Conservation (phyloP, 1,140 invertebrate genomes). For the Eueides isabella region DNA sequence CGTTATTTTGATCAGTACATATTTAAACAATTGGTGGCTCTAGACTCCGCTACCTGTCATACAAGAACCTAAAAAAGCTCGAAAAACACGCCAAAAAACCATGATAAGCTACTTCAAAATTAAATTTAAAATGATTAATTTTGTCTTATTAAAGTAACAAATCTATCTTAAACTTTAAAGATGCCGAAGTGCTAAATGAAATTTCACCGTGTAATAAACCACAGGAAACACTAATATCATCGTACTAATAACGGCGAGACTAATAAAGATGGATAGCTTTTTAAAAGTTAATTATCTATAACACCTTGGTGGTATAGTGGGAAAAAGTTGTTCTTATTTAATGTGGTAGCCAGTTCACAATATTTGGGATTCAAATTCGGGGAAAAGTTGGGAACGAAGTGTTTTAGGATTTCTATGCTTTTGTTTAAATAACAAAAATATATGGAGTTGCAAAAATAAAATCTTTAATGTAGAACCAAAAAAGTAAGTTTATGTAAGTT, state of each 20-base stretch:
- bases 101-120: slow-evolving; percentile 4
- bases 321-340: neutral
- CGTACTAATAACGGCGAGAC: slow-evolving; percentile 11
- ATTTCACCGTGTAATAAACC: slow-evolving; percentile 30
- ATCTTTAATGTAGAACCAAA: too few species aligned
- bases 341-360: neutral
- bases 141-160: slow-evolving; percentile 12
- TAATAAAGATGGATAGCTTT: slow-evolving; percentile 14
- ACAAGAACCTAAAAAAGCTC: neutral
- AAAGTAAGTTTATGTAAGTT: too few species aligned
- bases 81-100: neutral
- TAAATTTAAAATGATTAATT: slow-evolving; percentile 2
- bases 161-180: slow-evolving; percentile 6
- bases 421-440: neutral
- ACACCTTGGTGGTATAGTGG: neutral
- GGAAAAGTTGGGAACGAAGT: neutral
- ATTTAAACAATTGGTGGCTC: too few species aligned
- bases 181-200: slow-evolving; percentile 7
- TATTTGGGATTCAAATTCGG: too few species aligned
- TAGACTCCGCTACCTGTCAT: too few species aligned
- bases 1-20: too few species aligned
- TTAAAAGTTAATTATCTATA: slow-evolving; percentile 9
- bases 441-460: too few species aligned
- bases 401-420: neutral
- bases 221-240: slow-evolving; percentile 23